phyloP scores from a whole-genome alignment of 2,797 vertebrate species.

The Chromis chromis region DNA sequence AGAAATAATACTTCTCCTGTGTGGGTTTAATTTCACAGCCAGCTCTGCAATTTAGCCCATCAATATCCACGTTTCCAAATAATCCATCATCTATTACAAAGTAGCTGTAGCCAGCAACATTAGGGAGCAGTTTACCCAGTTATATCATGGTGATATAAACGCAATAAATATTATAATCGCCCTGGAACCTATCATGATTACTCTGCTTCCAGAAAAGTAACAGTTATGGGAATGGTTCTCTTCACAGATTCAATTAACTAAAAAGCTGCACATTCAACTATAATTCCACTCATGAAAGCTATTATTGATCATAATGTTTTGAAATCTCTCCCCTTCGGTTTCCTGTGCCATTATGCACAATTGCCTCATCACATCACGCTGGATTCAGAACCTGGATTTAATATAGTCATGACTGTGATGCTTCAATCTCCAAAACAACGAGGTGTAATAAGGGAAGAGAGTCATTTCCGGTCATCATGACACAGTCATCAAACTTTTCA shows the following conservation, averaged over 20 bases:
- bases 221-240: slow-evolving; percentile 71
- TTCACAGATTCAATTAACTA: slow-evolving; percentile 81
- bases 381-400: slow-evolving; percentile 39
- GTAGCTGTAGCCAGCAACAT: slow-evolving; percentile 9
- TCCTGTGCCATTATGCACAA: slow-evolving; percentile 51
- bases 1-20: slow-evolving; percentile 28
- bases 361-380: slow-evolving; percentile 41
- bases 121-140: slow-evolving; percentile 31
- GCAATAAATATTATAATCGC: slow-evolving; percentile 64
- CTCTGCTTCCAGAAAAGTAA: slow-evolving; percentile 57
- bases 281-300: slow-evolving; percentile 76
- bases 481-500: slow-evolving; percentile 61
- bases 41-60: slow-evolving; percentile 37
- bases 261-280: slow-evolving; percentile 78
- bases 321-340: slow-evolving; percentile 61
- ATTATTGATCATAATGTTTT: slow-evolving; percentile 83
- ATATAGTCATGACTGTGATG: slow-evolving; percentile 32
- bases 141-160: slow-evolving; percentile 46
- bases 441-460: slow-evolving; percentile 41
- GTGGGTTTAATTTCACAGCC: slow-evolving; percentile 58
- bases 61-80: slow-evolving; percentile 47
- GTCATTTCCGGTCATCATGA: slow-evolving; percentile 70
- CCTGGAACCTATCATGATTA: slow-evolving; percentile 43
- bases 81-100: slow-evolving; percentile 49
- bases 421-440: slow-evolving; percentile 49